Evolutionary conservation across 2,113 vertebrate species (phyloP).

Genomic region (Syngnathus scovelli): DNA sequence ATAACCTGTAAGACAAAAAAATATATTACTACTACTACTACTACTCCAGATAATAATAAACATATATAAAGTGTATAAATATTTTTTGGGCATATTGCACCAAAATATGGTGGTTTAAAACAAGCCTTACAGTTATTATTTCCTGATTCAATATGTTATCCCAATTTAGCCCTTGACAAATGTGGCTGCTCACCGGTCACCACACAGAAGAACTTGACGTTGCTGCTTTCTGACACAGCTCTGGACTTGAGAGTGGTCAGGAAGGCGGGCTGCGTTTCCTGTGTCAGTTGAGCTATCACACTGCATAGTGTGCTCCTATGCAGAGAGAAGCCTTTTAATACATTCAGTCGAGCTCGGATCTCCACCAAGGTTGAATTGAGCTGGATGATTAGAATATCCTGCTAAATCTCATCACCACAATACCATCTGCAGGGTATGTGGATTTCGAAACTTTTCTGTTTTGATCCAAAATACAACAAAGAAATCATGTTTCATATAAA

Average conservation of each 20-base stretch:
- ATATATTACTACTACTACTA: background rate
- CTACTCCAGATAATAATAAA: no score
- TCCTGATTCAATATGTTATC: background rate
- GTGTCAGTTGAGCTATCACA: conserved; percentile 90
- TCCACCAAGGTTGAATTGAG: background rate
- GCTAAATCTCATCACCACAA: no score
- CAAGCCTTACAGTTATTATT: no score
- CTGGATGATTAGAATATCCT: background rate
- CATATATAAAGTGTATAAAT: no score
- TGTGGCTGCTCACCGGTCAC: conserved; percentile 80
- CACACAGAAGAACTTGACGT: conserved; percentile 88
- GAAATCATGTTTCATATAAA: background rate
- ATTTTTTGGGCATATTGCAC: no score
- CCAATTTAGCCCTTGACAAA: background rate
- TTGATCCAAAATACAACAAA: background rate
- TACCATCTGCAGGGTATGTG: no score
- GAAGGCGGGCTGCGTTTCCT: conserved; percentile 91
- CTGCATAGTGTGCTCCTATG: conserved; percentile 93
- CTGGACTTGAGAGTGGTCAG: conserved; percentile 88
- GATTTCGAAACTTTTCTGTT: no score
- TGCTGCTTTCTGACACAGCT: conserved; percentile 85
- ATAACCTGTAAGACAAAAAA: conserved; percentile 70
- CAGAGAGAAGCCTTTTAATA: background rate
- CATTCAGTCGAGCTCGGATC: background rate
- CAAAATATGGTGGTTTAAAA: no score